Evolutionary conservation across 2,888 invertebrate genomes (phyloP).

Genomic region (Druceiella hillmani): DNA sequence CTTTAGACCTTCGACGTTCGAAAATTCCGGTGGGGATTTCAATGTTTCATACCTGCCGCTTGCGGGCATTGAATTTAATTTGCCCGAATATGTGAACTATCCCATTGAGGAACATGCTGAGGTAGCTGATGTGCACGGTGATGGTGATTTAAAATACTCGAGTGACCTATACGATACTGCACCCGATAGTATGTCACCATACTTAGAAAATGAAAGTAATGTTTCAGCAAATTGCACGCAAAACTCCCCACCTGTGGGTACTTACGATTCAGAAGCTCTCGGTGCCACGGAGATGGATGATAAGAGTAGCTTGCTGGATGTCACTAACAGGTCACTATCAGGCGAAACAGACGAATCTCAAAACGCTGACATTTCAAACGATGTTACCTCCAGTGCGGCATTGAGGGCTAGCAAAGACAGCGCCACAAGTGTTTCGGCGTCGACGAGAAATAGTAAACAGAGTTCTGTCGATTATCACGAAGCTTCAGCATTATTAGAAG

Average conservation of each 20-base stretch:
- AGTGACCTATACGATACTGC: conserved; percentile 17
- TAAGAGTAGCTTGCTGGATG: conserved; percentile 1
- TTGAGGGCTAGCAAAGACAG: conserved; percentile 46
- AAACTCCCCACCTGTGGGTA: not conserved
- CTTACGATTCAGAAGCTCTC: not conserved
- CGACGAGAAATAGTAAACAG: no score
- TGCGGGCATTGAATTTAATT: conserved; percentile 42
- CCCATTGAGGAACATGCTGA: conserved; percentile 35
- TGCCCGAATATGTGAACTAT: conserved; percentile 44
- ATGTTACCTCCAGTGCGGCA: conserved; percentile 46
- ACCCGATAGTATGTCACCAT: conserved; percentile 19
- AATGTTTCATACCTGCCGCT: conserved; percentile 42
- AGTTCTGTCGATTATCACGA: conserved; percentile 49
- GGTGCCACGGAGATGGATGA: conserved; percentile 2
- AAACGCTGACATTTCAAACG: conserved; percentile 43
- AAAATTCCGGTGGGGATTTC: conserved; percentile 32
- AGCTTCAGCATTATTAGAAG: conserved; percentile 37
- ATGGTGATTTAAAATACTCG: conserved; percentile 12
- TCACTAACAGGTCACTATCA: conserved; percentile 33
- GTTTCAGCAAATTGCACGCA: not conserved
- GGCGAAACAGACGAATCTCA: conserved; percentile 41
- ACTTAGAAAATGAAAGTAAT: conserved; percentile 8
- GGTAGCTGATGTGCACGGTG: conserved; percentile 28
- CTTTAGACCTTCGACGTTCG: conserved; percentile 31
- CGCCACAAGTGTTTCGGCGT: conserved; percentile 45